phyloP scores from a whole-genome alignment of 2,888 invertebrate genomes.

The Eilema griseolum region DNA sequence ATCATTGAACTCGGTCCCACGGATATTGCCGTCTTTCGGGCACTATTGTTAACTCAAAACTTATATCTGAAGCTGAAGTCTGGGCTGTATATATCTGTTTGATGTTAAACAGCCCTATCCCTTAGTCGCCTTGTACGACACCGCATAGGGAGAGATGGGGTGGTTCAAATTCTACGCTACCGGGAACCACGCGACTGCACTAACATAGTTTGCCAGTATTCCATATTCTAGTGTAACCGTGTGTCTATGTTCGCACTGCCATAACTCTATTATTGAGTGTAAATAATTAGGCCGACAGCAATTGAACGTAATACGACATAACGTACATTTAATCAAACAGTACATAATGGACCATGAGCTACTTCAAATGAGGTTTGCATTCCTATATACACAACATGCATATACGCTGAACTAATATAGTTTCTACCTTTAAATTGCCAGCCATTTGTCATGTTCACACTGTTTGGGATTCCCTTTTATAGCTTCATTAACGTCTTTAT shows the following conservation, averaged over 20 bases:
- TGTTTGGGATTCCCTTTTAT: constrained; percentile 9
- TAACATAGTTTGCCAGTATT: too few species aligned
- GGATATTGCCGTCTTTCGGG: too few species aligned
- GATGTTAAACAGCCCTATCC: too few species aligned
- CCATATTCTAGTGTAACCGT: too few species aligned
- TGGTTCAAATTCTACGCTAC: too few species aligned
- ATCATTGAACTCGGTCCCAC: too few species aligned
- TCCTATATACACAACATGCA: not conserved
- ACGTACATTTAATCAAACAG: not conserved
- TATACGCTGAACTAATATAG: not conserved
- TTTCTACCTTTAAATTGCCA: not conserved
- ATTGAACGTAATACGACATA: not conserved
- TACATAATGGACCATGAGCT: not conserved
- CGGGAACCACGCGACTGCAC: too few species aligned
- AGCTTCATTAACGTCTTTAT: constrained; percentile 3
- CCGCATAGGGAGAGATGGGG: too few species aligned
- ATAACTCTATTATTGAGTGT: not conserved
- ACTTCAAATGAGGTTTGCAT: not conserved
- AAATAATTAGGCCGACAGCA: not conserved
- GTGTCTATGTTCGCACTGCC: not conserved
- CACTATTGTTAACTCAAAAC: too few species aligned
- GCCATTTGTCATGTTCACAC: constrained; percentile 2
- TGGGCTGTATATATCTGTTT: too few species aligned
- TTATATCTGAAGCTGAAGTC: too few species aligned
- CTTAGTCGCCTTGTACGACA: too few species aligned